Evolutionary conservation across 1,140 invertebrate species (phyloP).

Genomic region (Callitettix versicolor): DNA sequence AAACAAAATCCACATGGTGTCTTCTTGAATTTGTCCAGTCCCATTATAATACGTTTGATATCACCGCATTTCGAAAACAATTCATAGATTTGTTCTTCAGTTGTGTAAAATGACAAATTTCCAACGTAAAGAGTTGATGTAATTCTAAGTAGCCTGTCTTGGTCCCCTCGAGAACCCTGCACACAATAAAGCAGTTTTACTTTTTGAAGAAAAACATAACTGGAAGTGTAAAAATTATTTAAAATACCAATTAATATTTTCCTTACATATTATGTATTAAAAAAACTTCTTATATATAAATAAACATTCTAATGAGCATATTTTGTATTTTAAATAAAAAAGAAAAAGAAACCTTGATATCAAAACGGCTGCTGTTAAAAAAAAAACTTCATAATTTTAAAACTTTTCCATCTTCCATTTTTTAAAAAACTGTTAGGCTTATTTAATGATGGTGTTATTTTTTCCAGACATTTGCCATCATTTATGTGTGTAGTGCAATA

Average conservation of each 20-base stretch:
- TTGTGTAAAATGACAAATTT: constrained; percentile 97
- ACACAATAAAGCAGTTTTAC: constrained; percentile 23
- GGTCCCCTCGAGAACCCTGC: constrained; percentile 83
- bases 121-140: constrained; percentile 91
- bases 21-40: constrained; percentile 94
- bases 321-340: no score
- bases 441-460: no score
- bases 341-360: no score
- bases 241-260: background rate
- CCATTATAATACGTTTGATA: constrained; percentile 94
- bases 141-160: constrained; percentile 66
- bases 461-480: no score
- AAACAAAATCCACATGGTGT: constrained; percentile 99
- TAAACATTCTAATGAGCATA: no score
- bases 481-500: no score
- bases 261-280: background rate
- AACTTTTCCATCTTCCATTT: no score
- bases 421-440: no score
- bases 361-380: no score
- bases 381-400: no score
- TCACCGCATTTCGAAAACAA: constrained; percentile 94
- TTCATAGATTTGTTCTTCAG: constrained; percentile 98
- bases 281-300: constrained; percentile 11
- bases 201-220: background rate
- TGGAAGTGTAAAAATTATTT: background rate